Conservation (phyloP, 2,113 vertebrate genomes). For the Tupaia chinensis region DNA sequence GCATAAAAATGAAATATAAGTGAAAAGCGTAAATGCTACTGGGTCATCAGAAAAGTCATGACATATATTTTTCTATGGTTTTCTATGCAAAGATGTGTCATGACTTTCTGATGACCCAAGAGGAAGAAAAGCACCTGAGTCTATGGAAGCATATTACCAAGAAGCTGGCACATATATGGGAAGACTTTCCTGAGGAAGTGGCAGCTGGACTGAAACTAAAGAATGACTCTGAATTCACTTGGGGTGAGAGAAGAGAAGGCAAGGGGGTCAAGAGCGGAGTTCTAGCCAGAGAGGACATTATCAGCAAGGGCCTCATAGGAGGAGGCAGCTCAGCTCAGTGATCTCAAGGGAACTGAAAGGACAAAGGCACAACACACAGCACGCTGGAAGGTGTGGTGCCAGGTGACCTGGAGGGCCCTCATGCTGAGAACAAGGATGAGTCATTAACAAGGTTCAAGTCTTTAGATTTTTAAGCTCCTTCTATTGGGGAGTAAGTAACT, state of each 20-base stretch:
- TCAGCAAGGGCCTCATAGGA: not conserved
- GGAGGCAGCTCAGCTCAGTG: accelerated
- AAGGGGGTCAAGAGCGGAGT: no score
- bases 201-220: not conserved
- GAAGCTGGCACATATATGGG: not conserved
- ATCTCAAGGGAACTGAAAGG: not conserved
- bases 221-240: not conserved
- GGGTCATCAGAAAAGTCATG: no score
- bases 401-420: not conserved
- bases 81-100: no score
- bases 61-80: no score
- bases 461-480: not conserved
- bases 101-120: no score
- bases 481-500: not conserved
- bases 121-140: not conserved
- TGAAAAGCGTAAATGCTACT: not conserved
- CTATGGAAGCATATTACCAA: not conserved
- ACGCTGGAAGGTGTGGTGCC: no score
- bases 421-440: not conserved
- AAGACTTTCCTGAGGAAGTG: not conserved
- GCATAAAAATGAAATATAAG: not conserved
- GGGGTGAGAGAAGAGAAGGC: not conserved
- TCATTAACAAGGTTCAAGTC: not conserved
- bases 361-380: not conserved
- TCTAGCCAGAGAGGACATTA: not conserved